Evolutionary conservation across 2,113 vertebrate species (phyloP).

Genomic region (Tautogolabrus adspersus): DNA sequence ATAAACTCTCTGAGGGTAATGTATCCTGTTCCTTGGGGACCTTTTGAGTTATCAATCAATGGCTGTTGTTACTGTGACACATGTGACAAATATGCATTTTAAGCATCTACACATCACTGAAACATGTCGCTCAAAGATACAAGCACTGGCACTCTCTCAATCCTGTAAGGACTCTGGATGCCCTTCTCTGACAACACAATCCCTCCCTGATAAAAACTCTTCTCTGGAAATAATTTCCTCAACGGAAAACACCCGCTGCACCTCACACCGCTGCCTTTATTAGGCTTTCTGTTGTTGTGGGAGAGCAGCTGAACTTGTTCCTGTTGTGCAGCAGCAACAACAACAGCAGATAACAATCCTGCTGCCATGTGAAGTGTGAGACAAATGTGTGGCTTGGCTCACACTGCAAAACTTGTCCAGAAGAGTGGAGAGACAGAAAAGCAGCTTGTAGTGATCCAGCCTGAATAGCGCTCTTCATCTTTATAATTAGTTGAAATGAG

Average conservation of each 20-base stretch:
- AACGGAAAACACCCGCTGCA: conserved; percentile 16
- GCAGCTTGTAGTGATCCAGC: conserved; percentile 56
- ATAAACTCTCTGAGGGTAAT: neutral
- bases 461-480: conserved; percentile 50
- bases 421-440: conserved; percentile 21
- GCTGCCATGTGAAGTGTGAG: conserved; percentile 50
- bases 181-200: conserved; percentile 36
- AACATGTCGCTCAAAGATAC: conserved; percentile 19
- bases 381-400: conserved; percentile 32
- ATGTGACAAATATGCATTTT: conserved; percentile 46
- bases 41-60: conserved; percentile 22
- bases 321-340: conserved; percentile 29
- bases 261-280: conserved; percentile 37
- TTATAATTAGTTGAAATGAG: conserved; percentile 77
- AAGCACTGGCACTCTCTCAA: conserved; percentile 24
- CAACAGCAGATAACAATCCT: conserved; percentile 55
- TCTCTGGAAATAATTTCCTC: conserved; percentile 40
- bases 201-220: conserved; percentile 39
- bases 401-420: conserved; percentile 43
- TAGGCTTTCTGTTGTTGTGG: conserved; percentile 30
- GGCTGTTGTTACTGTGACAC: conserved; percentile 16
- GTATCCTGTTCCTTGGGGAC: neutral
- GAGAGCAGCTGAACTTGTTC: conserved; percentile 39
- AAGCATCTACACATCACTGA: conserved; percentile 4
- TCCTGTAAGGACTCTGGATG: conserved; percentile 22